These are phyloP conservation scores for Drosophila sucinea DNA, from an alignment of 1,140 invertebrate species.

Conservation along the genomic window DNA sequence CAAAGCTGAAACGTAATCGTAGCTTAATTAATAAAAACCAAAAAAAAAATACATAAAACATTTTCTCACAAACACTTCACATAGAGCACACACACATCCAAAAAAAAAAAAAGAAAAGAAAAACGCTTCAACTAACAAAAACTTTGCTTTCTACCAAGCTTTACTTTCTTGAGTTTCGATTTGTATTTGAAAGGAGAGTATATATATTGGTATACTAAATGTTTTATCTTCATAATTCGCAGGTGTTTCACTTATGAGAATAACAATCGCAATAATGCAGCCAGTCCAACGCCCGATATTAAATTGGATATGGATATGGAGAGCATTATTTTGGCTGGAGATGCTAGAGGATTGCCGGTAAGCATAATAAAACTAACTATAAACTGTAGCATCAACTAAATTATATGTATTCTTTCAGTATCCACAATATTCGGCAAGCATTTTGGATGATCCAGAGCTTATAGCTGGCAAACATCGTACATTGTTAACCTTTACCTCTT, in stretches of 20 bases:
- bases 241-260: constrained; percentile 92
- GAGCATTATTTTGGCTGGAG: constrained; percentile 60
- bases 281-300: constrained; percentile 77
- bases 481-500: constrained; percentile 96
- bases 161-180: constrained; percentile 2
- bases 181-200: not conserved
- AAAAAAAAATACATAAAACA: constrained; percentile 44
- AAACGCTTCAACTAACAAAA: constrained; percentile 70
- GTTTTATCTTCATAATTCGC: constrained; percentile 17
- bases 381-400: not conserved
- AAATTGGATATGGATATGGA: constrained; percentile 81
- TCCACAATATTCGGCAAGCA: constrained; percentile 91
- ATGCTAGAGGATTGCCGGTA: constrained; percentile 60
- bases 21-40: constrained; percentile 22
- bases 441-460: constrained; percentile 97
- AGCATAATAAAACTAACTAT: not conserved
- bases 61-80: constrained; percentile 25
- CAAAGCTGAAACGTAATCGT: constrained; percentile 24
- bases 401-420: constrained; percentile 41
- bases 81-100: constrained; percentile 35
- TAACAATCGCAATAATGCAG: constrained; percentile 84
- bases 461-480: constrained; percentile 97
- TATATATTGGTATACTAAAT: not conserved
- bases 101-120: constrained; percentile 30
- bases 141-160: constrained; percentile 55